Evolutionary conservation across 53 echinoderm and acorn worm genomes (phyloP).

Genomic region (Crossaster papposus): DNA sequence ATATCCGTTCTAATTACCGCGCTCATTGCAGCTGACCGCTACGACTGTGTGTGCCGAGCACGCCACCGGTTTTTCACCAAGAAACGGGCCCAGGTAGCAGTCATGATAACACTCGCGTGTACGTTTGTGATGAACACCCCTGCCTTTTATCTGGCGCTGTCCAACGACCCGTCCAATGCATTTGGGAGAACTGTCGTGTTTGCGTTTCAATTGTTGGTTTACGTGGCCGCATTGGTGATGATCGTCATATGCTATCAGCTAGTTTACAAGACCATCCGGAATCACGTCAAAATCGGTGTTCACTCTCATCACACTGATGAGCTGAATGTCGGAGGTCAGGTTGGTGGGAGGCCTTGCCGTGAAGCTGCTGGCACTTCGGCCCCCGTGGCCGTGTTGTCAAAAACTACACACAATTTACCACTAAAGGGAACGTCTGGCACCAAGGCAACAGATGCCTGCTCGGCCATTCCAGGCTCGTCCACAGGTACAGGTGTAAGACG

Average conservation of each 20-base stretch:
- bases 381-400: too few species aligned
- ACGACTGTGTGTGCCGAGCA: slow-evolving; percentile 28
- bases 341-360: neutral
- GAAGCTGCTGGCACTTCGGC: too few species aligned
- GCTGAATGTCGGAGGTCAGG: neutral
- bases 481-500: too few species aligned
- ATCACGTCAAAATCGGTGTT: slow-evolving; percentile 1
- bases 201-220: too few species aligned
- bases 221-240: neutral
- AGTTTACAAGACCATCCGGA: slow-evolving; percentile 14
- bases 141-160: neutral
- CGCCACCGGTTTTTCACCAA: neutral
- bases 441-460: too few species aligned
- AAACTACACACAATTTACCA: too few species aligned
- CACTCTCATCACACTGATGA: too few species aligned
- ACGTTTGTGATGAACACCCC: neutral
- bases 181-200: too few species aligned
- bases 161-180: too few species aligned
- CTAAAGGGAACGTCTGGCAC: too few species aligned
- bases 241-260: slow-evolving; percentile 1
- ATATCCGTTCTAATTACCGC: neutral
- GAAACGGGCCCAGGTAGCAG: neutral
- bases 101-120: neutral
- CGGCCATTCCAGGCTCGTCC: too few species aligned
- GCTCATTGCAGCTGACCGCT: slow-evolving; percentile 32